These are phyloP conservation scores for Lepidurus arcticus DNA, from an alignment of 1,140 invertebrate genomes.

Conservation along the genomic window DNA sequence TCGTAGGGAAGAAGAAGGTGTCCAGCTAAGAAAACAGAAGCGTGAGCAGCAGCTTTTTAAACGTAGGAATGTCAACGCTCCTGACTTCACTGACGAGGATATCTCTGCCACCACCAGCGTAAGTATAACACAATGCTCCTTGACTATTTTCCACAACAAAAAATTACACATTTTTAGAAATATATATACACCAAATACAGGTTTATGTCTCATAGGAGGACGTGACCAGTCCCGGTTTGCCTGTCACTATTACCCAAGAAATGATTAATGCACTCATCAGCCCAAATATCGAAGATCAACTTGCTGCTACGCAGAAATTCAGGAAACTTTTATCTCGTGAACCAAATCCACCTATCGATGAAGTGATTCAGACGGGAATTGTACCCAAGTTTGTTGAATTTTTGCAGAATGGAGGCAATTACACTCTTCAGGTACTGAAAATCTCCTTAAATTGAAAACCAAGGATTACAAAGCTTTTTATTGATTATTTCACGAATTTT, in stretches of 20 bases:
- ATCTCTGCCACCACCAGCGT: not conserved
- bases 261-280: conserved; percentile 80
- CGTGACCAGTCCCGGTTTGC: conserved; percentile 49
- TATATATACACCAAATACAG: not conserved
- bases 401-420: conserved; percentile 73
- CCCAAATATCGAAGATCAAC: conserved; percentile 68
- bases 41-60: conserved; percentile 89
- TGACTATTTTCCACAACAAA: not conserved
- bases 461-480: not conserved
- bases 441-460: not conserved
- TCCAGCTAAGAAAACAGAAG: conserved; percentile 92
- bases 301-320: conserved; percentile 88
- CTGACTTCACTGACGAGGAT: conserved; percentile 37
- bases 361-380: conserved; percentile 94
- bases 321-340: conserved; percentile 89
- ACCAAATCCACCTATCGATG: conserved; percentile 96
- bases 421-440: conserved; percentile 67
- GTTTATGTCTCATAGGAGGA: conserved; percentile 38
- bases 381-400: conserved; percentile 94
- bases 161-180: not conserved
- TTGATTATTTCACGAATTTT: not conserved
- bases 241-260: conserved; percentile 53
- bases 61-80: conserved; percentile 73
- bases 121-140: not conserved
- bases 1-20: conserved; percentile 89